A percentile compares a stretch with the other conserved stretches of the same genome.
phyloP scores from a whole-genome alignment of 2,888 invertebrate genomes.

The Monopis laevigella region DNA sequence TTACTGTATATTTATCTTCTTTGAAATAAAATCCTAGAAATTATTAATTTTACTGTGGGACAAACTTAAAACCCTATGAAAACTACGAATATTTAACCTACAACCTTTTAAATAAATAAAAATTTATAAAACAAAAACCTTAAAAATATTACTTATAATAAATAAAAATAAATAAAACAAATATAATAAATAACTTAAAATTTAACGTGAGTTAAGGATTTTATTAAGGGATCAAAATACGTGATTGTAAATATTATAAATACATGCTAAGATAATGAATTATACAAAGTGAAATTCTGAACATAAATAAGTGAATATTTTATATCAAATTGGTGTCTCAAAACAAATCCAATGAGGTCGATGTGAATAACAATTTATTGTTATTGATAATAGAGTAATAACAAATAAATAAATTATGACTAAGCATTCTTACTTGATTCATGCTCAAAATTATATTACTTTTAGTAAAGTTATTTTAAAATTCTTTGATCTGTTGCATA shows the following conservation, averaged over 20 bases:
- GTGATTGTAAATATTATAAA: constrained; percentile 5
- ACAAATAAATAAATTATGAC: not conserved
- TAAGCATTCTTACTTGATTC: not conserved
- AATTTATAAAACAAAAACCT: not conserved
- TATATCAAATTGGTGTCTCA: too few relatives aligned
- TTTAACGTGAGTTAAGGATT: not conserved
- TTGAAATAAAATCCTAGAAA: too few relatives aligned
- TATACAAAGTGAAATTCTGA: not conserved
- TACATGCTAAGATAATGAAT: constrained; percentile 13
- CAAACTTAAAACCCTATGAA: too few relatives aligned
- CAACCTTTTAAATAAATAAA: too few relatives aligned
- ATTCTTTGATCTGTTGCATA: not conserved
- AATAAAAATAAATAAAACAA: not conserved
- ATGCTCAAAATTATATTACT: not conserved
- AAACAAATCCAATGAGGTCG: too few relatives aligned
- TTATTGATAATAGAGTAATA: too few relatives aligned
- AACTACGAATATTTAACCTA: too few relatives aligned
- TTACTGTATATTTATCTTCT: too few relatives aligned
- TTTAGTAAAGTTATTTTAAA: not conserved
- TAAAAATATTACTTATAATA: not conserved
- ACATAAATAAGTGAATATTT: too few relatives aligned
- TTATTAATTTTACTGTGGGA: too few relatives aligned
- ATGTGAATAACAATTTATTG: too few relatives aligned
- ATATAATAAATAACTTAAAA: constrained; percentile 1
- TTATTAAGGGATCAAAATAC: not conserved